Evolutionary conservation across 2,113 vertebrate genomes (phyloP).

Genomic region (Boleophthalmus pectinirostris): DNA sequence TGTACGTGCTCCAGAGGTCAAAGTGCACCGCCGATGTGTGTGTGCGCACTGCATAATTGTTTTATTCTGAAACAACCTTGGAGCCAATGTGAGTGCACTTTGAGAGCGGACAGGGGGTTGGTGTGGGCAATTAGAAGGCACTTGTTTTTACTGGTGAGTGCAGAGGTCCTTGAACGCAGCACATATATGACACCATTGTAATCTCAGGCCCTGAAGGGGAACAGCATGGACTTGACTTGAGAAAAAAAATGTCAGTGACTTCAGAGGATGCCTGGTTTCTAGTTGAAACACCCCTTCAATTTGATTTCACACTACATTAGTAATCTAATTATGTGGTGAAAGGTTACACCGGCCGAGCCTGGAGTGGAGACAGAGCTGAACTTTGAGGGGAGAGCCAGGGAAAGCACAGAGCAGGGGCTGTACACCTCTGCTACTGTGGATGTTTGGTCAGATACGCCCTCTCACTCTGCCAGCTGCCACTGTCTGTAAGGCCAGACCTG

Average conservation of each 20-base stretch:
- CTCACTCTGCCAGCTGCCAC: conserved; percentile 29
- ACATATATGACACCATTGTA: conserved; percentile 42
- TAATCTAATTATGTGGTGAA: conserved; percentile 71
- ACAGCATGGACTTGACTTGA: conserved; percentile 44
- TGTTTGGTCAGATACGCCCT: conserved; percentile 14
- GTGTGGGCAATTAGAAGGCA: conserved; percentile 55
- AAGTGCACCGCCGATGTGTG: conserved; percentile 37
- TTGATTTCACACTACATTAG: conserved; percentile 71
- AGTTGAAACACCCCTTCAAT: conserved; percentile 34
- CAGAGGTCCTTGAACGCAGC: conserved; percentile 62
- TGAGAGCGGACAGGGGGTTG: conserved; percentile 49
- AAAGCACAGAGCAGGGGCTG: conserved; percentile 23
- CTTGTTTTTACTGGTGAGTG: conserved; percentile 73
- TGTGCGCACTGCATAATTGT: conserved; percentile 57
- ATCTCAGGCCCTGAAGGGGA: conserved; percentile 39
- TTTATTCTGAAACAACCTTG: conserved; percentile 75
- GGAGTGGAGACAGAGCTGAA: conserved; percentile 19
- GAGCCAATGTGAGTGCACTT: conserved; percentile 55
- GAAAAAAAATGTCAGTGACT: conserved; percentile 36
- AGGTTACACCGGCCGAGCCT: conserved; percentile 43
- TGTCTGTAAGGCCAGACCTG: not conserved
- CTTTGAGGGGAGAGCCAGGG: conserved; percentile 26
- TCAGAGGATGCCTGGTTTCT: conserved; percentile 39
- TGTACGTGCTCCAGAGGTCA: conserved; percentile 47
- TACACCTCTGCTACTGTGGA: conserved; percentile 56